Conservation (phyloP, 2,113 vertebrate genomes). For the Elaphurus davidianus region DNA sequence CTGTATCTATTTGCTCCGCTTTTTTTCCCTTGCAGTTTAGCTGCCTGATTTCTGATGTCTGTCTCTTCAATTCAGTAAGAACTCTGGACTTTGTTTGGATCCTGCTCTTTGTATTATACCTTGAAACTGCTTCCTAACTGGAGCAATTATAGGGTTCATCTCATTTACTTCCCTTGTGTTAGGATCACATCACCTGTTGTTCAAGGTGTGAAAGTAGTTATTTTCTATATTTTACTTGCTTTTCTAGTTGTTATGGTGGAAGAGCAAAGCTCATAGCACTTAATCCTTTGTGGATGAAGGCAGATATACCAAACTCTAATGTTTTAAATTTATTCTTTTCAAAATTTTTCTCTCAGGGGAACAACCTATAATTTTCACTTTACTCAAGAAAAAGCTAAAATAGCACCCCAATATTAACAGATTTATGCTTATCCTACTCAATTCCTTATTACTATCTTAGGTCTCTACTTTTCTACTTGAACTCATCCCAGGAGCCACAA, state of each 20-base stretch:
- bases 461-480: background rate
- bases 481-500: background rate
- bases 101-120: background rate
- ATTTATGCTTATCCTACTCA: background rate
- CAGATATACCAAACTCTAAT: background rate
- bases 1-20: background rate
- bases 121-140: background rate
- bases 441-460: background rate
- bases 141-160: background rate
- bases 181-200: background rate
- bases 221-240: background rate
- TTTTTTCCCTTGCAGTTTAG: constrained; percentile 57
- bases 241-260: background rate
- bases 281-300: background rate
- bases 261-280: background rate
- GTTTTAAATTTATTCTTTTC: background rate
- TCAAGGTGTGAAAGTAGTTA: background rate
- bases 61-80: background rate
- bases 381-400: background rate
- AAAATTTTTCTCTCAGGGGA: background rate
- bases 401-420: background rate
- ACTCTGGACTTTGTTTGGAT: background rate
- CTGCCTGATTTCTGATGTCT: background rate
- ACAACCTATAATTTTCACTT: background rate
- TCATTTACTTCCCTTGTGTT: background rate